Evolutionary conservation across 2,113 vertebrate genomes (phyloP).

Genomic region (Apteryx owenii): DNA sequence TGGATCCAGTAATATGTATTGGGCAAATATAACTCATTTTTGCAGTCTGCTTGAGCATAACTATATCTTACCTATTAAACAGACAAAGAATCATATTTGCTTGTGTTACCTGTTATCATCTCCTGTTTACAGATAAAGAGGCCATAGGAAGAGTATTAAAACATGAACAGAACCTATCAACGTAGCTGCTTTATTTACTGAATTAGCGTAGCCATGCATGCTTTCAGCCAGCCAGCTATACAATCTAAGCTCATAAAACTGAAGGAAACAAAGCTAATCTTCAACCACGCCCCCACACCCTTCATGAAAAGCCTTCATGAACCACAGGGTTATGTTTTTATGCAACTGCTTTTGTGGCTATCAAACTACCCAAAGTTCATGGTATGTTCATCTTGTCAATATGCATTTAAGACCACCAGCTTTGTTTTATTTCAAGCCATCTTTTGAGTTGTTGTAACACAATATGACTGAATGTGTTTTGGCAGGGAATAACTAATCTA

Average conservation of each 20-base stretch:
- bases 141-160: background rate
- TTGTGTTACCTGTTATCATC: background rate
- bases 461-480: conserved; percentile 5
- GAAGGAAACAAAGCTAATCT: background rate
- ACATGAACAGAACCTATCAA: background rate
- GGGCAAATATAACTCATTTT: background rate
- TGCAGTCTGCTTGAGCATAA: background rate
- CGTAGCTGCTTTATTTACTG: background rate
- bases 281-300: background rate
- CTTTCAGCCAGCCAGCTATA: background rate
- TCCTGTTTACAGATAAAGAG: background rate
- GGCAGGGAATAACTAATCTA: conserved; percentile 10
- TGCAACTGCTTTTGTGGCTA: conserved; percentile 11
- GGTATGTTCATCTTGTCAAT: conserved; percentile 10
- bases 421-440: conserved; percentile 44
- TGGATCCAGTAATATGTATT: background rate
- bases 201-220: background rate
- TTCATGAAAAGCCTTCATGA: background rate
- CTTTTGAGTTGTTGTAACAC: conserved; percentile 20
- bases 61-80: background rate
- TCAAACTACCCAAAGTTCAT: background rate
- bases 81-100: background rate
- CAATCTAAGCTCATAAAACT: background rate
- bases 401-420: conserved; percentile 25
- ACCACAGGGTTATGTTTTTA: conserved; percentile 10